phyloP scores from a whole-genome alignment of 1,140 invertebrate species.

The Thereuonema tuberculata region DNA sequence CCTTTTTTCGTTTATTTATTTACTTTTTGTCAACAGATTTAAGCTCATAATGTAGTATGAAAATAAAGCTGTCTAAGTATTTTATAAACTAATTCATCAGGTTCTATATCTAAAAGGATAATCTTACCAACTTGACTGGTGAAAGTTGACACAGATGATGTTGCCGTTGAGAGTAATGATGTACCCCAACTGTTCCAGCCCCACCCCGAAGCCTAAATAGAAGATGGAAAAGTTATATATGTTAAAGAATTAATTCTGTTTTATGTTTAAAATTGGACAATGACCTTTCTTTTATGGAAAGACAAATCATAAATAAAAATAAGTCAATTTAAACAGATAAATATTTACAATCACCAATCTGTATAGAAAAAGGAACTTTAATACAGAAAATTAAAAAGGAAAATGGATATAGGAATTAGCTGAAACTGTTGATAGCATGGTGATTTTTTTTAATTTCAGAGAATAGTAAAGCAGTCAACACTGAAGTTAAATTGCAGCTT shows the following conservation, averaged over 20 bases:
- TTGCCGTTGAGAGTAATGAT: conserved; percentile 54
- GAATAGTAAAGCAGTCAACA: no score
- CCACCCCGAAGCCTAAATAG: conserved; percentile 35
- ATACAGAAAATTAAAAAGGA: no score
- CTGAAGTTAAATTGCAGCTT: no score
- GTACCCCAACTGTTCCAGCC: conserved; percentile 48
- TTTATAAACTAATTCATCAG: not conserved
- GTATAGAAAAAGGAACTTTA: no score
- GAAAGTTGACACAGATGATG: conserved; percentile 52
- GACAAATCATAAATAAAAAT: not conserved
- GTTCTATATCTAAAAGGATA: not conserved
- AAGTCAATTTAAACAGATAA: not conserved
- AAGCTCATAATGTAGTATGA: not conserved
- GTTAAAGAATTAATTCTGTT: no score
- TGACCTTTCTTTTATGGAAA: not conserved
- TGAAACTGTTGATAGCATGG: no score
- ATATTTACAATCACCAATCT: not conserved
- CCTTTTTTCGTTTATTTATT: not conserved
- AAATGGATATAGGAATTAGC: no score
- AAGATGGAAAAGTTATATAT: no score
- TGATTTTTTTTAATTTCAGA: no score
- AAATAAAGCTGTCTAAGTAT: not conserved
- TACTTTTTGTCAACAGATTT: not conserved
- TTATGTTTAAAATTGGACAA: no score
- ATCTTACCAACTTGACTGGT: conserved; percentile 52